Conservation (phyloP, 2,113 vertebrate genomes). For the Cichladusa arquata region DNA sequence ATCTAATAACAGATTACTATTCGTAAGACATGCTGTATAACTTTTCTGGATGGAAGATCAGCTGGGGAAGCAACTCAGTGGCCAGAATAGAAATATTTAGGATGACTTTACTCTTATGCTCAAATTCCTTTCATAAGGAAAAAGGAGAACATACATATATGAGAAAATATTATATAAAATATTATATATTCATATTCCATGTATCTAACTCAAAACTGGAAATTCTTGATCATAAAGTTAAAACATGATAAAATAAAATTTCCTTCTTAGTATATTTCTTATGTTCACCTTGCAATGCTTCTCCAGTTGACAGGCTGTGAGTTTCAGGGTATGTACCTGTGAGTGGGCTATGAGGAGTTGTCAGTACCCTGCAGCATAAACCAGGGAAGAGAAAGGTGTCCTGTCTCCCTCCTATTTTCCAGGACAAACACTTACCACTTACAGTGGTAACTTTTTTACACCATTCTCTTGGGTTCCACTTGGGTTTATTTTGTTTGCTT, state of each 20-base stretch:
- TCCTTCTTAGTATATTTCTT: background rate
- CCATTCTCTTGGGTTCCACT: background rate
- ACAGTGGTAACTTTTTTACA: accelerated
- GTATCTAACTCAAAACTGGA: background rate
- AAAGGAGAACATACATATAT: background rate
- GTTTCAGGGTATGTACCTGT: background rate
- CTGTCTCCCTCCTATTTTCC: background rate
- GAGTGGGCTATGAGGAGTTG: background rate
- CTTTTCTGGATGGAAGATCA: background rate
- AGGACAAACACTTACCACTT: background rate
- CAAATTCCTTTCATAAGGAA: background rate
- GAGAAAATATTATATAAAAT: background rate
- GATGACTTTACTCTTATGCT: background rate
- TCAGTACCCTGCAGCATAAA: background rate
- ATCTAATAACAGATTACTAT: background rate
- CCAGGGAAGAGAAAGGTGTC: background rate
- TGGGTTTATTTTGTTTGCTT: background rate
- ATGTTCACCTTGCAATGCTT: background rate
- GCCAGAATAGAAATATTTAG: background rate
- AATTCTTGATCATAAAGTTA: background rate
- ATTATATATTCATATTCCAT: background rate
- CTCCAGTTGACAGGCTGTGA: background rate
- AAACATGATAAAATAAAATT: background rate
- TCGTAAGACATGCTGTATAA: background rate
- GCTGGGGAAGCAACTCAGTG: background rate